Base-by-base conservation (phyloP, 2,113 vertebrate genomes). In the cat (Felis catus) region DNA sequence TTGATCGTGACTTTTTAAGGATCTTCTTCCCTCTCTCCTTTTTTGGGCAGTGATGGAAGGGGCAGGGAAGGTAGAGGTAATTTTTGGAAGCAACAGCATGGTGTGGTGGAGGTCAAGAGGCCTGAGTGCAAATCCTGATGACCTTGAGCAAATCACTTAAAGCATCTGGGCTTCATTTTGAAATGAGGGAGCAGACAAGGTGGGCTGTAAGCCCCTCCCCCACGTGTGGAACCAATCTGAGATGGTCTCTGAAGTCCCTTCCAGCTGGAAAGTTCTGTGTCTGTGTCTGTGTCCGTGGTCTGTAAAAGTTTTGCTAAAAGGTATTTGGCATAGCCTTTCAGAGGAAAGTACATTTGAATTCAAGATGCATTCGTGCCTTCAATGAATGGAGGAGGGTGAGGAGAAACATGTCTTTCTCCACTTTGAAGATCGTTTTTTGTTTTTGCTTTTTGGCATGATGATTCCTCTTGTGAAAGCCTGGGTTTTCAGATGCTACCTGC, bases 401-500 rank as follows among this genome's bases (percentile, higher is more conserved):
- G 39, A 63, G 65, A 31, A 36, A 9, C 5, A 18, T 36, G 41
- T 13, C 63, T 91, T 96, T 65, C 66, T 21, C 81, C 73, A 65
- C 66, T 86, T 94, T 23, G 68, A 95, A 81, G 33, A 19, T 39
- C 48, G 12, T 18, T 74, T 91, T 94, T 73, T 45, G 41, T 21
- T 89, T 74, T 87, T 7, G 3, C 45, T 58, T 92, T 93, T 73
- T 51, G 91, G 29, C 63, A 45, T 78, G 63, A 83, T 79, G 19
- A 41, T 51, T 55, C 33, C 51, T 70, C 19, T 18, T 27, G 58
- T 70, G 19, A 78, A 74, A 70, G 86, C 86, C 73, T 83, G 76
- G 73, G 65, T 91, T 91, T 95, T 96, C 88, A 90, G 90, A 68
- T 51, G 29, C 78, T 91, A 21, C 68, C 61, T 71, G 66, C 8